These are phyloP conservation scores for Calycopis cecrops DNA, from an alignment of 1,140 invertebrate species.

Conservation along the genomic window DNA sequence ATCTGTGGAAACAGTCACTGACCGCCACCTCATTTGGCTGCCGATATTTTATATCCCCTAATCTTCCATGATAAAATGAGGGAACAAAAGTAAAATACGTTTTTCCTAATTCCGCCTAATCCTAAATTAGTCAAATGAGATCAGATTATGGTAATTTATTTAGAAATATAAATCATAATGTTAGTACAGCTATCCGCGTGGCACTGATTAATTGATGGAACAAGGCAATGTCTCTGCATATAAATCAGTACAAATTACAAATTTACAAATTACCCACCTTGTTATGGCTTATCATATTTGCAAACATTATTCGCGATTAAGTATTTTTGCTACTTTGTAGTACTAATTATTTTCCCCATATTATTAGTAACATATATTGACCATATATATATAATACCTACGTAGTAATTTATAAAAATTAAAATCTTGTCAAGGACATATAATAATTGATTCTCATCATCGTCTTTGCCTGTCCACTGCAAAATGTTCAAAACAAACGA, in stretches of 20 bases:
- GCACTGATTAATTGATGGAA: slow-evolving; percentile 8
- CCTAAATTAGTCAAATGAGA: slow-evolving; percentile 1
- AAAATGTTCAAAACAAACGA: too few species aligned
- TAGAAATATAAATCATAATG: slow-evolving; percentile 10
- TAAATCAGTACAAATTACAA: slow-evolving; percentile 9
- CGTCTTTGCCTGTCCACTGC: too few species aligned
- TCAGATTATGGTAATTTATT: slow-evolving; percentile 10
- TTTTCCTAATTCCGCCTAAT: not conserved
- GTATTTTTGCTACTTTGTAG: too few species aligned
- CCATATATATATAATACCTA: too few species aligned
- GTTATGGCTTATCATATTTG: slow-evolving; percentile 7
- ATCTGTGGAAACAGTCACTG: too few species aligned
- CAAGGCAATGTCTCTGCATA: slow-evolving; percentile 10
- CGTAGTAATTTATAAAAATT: too few species aligned
- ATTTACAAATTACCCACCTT: slow-evolving; percentile 4
- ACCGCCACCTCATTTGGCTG: not conserved
- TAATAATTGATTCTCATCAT: too few species aligned
- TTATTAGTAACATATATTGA: too few species aligned
- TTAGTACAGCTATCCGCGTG: slow-evolving; percentile 1
- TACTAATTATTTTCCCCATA: too few species aligned
- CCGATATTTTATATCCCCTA: too few species aligned
- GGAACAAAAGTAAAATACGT: not conserved
- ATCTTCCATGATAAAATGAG: too few species aligned
- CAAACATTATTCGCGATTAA: not conserved
- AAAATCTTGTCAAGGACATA: too few species aligned